Conservation (phyloP, 2,888 invertebrate genomes). For the Drosophila mimica region DNA sequence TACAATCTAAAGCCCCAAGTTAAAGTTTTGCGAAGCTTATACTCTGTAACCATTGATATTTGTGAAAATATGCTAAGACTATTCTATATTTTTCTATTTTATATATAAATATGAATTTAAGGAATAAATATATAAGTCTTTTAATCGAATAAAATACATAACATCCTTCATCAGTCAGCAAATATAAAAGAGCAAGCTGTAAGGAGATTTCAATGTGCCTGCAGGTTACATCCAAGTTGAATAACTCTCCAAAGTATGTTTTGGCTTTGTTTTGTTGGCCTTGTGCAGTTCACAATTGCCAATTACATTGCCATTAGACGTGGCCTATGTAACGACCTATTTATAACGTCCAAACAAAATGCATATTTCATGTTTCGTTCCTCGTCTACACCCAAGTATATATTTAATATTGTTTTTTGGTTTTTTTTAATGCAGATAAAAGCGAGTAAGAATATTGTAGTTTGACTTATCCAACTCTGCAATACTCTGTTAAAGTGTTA, state of each 20-base stretch:
- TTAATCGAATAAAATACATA: neutral
- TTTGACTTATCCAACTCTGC: neutral
- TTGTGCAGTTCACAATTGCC: constrained; percentile 64
- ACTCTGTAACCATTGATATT: constrained; percentile 4
- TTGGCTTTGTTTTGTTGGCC: constrained; percentile 5
- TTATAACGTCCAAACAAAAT: constrained; percentile 46
- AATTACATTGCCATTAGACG: constrained; percentile 74
- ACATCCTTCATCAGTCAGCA: neutral
- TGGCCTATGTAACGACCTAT: constrained; percentile 38
- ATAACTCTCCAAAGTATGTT: too few species aligned
- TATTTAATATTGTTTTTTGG: neutral
- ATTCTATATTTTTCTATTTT: neutral
- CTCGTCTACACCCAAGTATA: constrained; percentile 9
- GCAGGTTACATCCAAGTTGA: neutral
- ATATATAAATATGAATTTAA: neutral
- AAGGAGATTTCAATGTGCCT: neutral
- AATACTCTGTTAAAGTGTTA: neutral
- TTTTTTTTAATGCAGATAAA: constrained; percentile 18
- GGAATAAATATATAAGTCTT: neutral
- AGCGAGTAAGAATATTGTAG: neutral
- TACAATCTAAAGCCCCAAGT: constrained; percentile 36
- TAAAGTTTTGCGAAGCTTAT: constrained; percentile 38
- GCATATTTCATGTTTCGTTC: constrained; percentile 65
- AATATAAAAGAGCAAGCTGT: neutral
- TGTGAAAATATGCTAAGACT: neutral